A percentile compares a stretch with the other conserved stretches of the same genome.
Evolutionary conservation across 2,888 invertebrate genomes (phyloP).

Genomic region (Drosophila robusta): DNA sequence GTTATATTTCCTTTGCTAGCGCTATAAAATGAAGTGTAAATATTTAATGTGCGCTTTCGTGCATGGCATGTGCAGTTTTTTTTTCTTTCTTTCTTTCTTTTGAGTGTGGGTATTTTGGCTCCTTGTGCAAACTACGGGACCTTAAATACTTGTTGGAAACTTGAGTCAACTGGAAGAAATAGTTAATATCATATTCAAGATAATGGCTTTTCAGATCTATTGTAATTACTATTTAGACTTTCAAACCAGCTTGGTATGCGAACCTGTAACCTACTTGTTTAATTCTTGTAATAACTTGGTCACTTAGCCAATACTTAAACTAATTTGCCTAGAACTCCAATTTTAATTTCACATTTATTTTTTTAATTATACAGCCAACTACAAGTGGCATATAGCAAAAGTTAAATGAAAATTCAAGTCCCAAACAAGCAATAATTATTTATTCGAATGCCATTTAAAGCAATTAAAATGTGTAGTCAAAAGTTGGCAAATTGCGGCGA

Average conservation of each 20-base stretch:
- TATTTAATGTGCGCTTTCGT: constrained; percentile 85
- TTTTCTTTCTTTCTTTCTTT: background rate
- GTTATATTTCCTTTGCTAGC: constrained; percentile 39
- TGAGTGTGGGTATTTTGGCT: background rate
- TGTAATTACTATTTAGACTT: background rate
- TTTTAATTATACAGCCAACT: background rate
- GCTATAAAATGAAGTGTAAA: constrained; percentile 85
- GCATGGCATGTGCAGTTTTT: constrained; percentile 66
- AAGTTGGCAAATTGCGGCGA: constrained; percentile 10
- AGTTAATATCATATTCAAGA: constrained; percentile 11
- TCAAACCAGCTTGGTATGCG: background rate
- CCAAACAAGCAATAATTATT: constrained; percentile 39
- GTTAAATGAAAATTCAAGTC: background rate
- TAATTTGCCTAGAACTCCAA: background rate
- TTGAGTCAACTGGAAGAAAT: constrained; percentile 9
- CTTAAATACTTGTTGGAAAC: constrained; percentile 36
- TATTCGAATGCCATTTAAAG: constrained; percentile 35
- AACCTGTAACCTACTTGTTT: background rate
- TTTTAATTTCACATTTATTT: background rate
- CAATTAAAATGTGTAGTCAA: constrained; percentile 35
- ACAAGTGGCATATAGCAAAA: background rate
- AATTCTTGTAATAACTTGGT: background rate
- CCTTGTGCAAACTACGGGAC: background rate
- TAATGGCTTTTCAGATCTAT: constrained; percentile 11
- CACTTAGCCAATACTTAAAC: background rate